Percentiles rank a stretch among this genome's conserved stretches.
Conservation (phyloP, 1,140 invertebrate genomes). For the Plectus sambesii region DNA sequence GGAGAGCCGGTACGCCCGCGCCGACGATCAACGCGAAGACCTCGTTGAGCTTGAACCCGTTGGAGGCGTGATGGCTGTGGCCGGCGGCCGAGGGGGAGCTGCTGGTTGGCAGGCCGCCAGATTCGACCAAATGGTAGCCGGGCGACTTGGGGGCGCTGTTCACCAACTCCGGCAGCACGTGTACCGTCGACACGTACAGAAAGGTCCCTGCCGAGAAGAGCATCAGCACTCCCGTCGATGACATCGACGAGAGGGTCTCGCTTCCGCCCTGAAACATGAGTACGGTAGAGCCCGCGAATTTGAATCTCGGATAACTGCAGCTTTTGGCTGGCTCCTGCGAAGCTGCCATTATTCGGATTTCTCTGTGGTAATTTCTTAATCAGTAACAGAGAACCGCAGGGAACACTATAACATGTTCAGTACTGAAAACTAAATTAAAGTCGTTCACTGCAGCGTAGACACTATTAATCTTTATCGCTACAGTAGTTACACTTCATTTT, state of each 20-base stretch:
- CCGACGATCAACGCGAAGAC: conserved; percentile 69
- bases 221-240: conserved; percentile 90
- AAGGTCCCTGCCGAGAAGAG: conserved; percentile 97
- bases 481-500: too few relatives aligned
- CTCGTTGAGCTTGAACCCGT: conserved; percentile 62
- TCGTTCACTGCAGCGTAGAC: too few relatives aligned
- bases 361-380: too few relatives aligned
- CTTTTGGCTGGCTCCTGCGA: too few relatives aligned
- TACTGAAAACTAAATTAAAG: too few relatives aligned
- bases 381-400: too few relatives aligned
- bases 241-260: conserved; percentile 60
- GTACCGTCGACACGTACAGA: conserved; percentile 93
- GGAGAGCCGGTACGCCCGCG: conserved; percentile 67
- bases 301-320: too few relatives aligned
- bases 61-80: conserved; percentile 49
- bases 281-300: too few relatives aligned
- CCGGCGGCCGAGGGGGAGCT: conserved; percentile 35
- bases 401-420: too few relatives aligned
- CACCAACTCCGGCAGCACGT: conserved; percentile 80
- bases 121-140: conserved; percentile 50
- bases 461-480: too few relatives aligned
- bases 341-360: too few relatives aligned
- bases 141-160: conserved; percentile 24
- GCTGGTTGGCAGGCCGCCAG: conserved; percentile 30
- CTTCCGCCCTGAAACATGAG: conserved; percentile 48